phyloP scores from a whole-genome alignment of 2,888 invertebrate species.

The Plebejus argus region DNA sequence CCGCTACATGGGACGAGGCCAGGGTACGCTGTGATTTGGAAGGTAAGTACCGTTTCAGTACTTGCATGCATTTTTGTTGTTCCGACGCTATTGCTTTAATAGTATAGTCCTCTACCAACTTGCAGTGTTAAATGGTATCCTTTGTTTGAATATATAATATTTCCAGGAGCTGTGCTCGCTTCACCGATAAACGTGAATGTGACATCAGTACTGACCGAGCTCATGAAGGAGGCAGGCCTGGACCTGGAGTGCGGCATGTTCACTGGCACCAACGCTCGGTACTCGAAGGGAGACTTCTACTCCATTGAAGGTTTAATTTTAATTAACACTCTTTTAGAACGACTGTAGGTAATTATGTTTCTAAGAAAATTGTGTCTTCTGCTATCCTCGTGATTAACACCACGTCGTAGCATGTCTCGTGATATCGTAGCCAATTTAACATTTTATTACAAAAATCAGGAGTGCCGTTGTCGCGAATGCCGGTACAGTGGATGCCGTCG shows the following conservation, averaged over 20 bases:
- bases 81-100: too few species aligned
- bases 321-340: too few species aligned
- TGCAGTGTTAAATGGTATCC: background rate
- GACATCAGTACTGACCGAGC: background rate
- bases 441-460: background rate
- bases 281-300: conserved; percentile 7
- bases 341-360: too few species aligned
- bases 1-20: conserved; percentile 6
- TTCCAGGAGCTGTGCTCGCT: conserved; percentile 25
- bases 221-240: background rate
- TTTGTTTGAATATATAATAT: background rate
- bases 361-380: too few species aligned
- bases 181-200: conserved; percentile 4
- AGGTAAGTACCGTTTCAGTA: background rate
- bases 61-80: too few species aligned
- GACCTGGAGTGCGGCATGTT: conserved; percentile 5
- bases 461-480: conserved; percentile 17
- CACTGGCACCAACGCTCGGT: background rate
- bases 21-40: background rate
- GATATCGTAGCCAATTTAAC: background rate
- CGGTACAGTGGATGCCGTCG: conserved; percentile 7
- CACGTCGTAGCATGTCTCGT: background rate
- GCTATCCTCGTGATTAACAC: background rate
- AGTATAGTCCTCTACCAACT: too few species aligned
- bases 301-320: conserved; percentile 21